phyloP scores from a whole-genome alignment of 1,140 invertebrate species.

The Ruditapes philippinarum region DNA sequence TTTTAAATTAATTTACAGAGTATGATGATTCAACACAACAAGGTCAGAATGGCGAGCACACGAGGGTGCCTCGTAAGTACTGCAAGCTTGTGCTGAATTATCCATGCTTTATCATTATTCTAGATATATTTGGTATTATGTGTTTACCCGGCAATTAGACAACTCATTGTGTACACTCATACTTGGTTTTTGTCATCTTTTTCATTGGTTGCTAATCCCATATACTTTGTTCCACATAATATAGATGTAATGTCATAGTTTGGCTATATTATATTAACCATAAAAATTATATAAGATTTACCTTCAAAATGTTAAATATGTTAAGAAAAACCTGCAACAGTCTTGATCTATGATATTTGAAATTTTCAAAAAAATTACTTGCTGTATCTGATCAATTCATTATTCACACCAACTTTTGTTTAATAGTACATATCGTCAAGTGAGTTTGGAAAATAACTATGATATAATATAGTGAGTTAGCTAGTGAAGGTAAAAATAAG shows the following conservation, averaged over 20 bases:
- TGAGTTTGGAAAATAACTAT: too few relatives aligned
- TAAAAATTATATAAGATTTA: too few relatives aligned
- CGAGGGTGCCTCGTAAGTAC: conserved; percentile 45
- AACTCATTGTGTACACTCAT: background rate
- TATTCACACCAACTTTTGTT: too few relatives aligned
- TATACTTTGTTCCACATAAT: background rate
- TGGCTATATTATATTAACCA: conserved; percentile 9
- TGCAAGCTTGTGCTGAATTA: conserved; percentile 17
- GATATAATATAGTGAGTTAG: too few relatives aligned
- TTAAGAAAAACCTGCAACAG: too few relatives aligned
- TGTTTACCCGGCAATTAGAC: conserved; percentile 13
- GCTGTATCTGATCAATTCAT: too few relatives aligned
- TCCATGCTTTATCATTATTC: background rate
- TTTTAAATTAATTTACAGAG: conserved; percentile 30
- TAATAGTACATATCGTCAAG: too few relatives aligned
- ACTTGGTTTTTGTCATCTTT: background rate
- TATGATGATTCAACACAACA: conserved; percentile 55
- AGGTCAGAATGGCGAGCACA: conserved; percentile 27
- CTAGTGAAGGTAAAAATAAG: too few relatives aligned
- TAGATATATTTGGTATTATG: conserved; percentile 24
- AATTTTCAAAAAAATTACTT: too few relatives aligned
- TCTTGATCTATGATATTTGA: too few relatives aligned
- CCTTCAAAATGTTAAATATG: too few relatives aligned
- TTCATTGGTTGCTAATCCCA: background rate
- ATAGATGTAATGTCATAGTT: background rate